These are phyloP conservation scores for Anisognathus igniventris DNA, from an alignment of 2,797 vertebrate species.

Conservation along the genomic window DNA sequence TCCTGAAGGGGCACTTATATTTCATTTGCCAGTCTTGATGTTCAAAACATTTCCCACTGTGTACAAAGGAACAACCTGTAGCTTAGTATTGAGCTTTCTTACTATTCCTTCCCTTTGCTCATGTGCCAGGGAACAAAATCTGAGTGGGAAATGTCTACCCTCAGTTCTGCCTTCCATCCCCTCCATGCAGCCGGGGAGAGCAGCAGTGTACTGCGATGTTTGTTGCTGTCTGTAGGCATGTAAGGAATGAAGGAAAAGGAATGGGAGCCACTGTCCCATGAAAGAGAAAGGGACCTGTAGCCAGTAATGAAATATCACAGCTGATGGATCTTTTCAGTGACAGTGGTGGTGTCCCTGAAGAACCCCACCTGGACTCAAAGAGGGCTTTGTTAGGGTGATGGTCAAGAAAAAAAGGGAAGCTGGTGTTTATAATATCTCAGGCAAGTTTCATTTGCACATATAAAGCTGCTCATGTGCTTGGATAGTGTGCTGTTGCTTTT, in stretches of 20 bases:
- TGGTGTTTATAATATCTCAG: background rate
- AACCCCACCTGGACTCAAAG: background rate
- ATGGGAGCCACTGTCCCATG: background rate
- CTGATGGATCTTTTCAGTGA: accelerated
- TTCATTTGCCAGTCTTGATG: background rate
- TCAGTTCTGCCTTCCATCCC: background rate
- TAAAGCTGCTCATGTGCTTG: background rate
- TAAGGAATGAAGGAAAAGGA: background rate
- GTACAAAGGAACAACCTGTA: background rate
- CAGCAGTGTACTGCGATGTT: background rate
- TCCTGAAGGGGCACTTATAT: background rate
- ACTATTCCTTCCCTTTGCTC: background rate
- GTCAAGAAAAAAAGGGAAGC: background rate
- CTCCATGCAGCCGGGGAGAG: background rate
- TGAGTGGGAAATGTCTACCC: background rate
- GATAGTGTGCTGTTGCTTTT: background rate
- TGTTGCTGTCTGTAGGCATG: accelerated
- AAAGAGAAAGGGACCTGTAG: background rate
- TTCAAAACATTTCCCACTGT: background rate
- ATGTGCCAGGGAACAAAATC: background rate
- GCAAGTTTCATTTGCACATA: background rate
- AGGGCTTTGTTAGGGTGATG: background rate
- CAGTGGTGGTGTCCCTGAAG: background rate
- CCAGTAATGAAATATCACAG: background rate
- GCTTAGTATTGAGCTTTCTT: background rate